phyloP scores from a whole-genome alignment of 1,140 invertebrate species.

The Atopsyche davidsoni region DNA sequence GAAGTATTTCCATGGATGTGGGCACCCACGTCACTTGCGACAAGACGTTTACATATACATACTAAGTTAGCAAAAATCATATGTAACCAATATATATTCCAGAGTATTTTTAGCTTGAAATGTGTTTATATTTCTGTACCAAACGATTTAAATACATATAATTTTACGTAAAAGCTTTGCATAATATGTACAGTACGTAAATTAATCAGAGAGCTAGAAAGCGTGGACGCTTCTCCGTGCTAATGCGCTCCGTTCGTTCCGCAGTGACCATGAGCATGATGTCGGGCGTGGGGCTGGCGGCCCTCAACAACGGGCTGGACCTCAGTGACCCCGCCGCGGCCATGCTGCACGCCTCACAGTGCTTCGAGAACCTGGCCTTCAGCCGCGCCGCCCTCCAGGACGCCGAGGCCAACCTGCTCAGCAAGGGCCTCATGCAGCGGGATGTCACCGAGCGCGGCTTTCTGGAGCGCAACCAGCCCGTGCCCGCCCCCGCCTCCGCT shows the following conservation, averaged over 20 bases:
- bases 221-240: background rate
- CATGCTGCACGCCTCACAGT: conserved; percentile 48
- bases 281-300: conserved; percentile 44
- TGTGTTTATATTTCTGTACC: too few relatives aligned
- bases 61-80: too few relatives aligned
- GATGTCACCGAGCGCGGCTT: conserved; percentile 37
- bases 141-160: too few relatives aligned
- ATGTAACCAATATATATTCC: too few relatives aligned
- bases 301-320: conserved; percentile 43
- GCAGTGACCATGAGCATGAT: conserved; percentile 45
- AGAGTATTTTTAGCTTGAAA: too few relatives aligned
- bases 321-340: conserved; percentile 45
- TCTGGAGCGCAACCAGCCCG: conserved; percentile 20
- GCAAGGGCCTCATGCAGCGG: conserved; percentile 40
- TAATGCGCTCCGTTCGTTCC: conserved; percentile 3
- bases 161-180: too few relatives aligned
- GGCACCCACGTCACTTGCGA: too few relatives aligned
- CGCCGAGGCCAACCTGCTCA: conserved; percentile 36
- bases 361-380: conserved; percentile 48
- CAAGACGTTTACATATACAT: too few relatives aligned
- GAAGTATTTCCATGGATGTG: too few relatives aligned
- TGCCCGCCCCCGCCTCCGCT: conserved; percentile 2
- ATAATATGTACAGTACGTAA: too few relatives aligned
- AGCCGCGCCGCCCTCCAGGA: conserved; percentile 34
- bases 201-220: too few relatives aligned